phyloP scores from a whole-genome alignment of 2,797 vertebrate genomes.

The Fundulus diaphanus region DNA sequence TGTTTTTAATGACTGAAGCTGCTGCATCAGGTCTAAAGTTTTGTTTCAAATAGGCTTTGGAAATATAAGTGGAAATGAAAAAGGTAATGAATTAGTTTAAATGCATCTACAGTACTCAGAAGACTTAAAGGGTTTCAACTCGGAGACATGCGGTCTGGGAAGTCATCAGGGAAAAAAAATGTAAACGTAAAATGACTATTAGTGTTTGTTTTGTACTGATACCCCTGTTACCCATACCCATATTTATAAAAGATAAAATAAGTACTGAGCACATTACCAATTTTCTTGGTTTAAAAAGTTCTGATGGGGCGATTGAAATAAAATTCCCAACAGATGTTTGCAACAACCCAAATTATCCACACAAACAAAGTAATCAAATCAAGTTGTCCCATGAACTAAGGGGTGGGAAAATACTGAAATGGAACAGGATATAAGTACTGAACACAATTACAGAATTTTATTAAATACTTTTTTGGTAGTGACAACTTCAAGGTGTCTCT shows the following conservation, averaged over 20 bases:
- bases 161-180: background rate
- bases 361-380: no score
- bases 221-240: no score
- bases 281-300: no score
- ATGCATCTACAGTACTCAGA: background rate
- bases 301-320: no score
- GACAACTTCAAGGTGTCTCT: no score
- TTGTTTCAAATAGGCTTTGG: background rate
- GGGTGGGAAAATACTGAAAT: background rate
- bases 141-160: background rate
- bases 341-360: no score
- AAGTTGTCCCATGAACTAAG: no score
- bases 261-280: no score
- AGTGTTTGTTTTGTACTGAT: background rate
- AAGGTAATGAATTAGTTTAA: background rate
- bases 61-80: background rate
- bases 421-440: background rate
- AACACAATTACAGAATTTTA: background rate
- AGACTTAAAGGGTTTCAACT: background rate
- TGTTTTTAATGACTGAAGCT: conserved; percentile 14
- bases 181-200: background rate
- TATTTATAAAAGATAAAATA: no score
- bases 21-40: background rate
- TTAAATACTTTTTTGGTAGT: background rate
- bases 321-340: no score